phyloP scores from a whole-genome alignment of 2,797 vertebrate species.

The Coccyzus lansbergi region DNA sequence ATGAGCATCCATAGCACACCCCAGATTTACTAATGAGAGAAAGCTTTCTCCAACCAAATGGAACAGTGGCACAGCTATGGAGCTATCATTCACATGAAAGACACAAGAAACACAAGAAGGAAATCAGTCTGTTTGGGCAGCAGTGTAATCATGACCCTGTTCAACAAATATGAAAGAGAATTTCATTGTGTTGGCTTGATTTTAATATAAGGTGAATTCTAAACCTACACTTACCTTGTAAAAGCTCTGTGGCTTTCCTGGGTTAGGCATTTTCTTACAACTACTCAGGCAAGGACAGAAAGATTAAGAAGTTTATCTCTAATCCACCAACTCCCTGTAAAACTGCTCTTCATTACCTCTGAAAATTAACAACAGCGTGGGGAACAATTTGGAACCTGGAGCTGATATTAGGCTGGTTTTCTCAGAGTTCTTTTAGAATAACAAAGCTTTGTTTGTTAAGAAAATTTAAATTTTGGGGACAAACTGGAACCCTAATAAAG shows the following conservation, averaged over 20 bases:
- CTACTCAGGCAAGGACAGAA: background rate
- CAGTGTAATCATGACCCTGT: accelerated
- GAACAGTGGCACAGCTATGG: background rate
- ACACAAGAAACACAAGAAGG: background rate
- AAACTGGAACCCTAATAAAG: background rate
- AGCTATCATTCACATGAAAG: background rate
- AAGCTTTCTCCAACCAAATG: background rate
- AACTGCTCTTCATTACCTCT: background rate
- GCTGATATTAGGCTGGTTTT: background rate
- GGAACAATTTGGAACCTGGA: background rate
- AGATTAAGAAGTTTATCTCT: background rate
- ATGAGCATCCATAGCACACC: accelerated
- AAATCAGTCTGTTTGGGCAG: background rate
- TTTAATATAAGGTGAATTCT: background rate
- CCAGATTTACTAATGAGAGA: background rate
- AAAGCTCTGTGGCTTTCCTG: background rate
- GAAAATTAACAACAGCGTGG: background rate
- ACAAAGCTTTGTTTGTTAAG: background rate
- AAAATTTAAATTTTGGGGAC: background rate
- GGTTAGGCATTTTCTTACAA: background rate
- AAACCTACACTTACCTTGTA: accelerated
- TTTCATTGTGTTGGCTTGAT: background rate
- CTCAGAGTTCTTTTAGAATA: background rate
- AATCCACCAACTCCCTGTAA: background rate
- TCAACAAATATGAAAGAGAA: background rate